phyloP scores from a whole-genome alignment of 1,140 invertebrate genomes.

The Zaprionus lachaisei region DNA sequence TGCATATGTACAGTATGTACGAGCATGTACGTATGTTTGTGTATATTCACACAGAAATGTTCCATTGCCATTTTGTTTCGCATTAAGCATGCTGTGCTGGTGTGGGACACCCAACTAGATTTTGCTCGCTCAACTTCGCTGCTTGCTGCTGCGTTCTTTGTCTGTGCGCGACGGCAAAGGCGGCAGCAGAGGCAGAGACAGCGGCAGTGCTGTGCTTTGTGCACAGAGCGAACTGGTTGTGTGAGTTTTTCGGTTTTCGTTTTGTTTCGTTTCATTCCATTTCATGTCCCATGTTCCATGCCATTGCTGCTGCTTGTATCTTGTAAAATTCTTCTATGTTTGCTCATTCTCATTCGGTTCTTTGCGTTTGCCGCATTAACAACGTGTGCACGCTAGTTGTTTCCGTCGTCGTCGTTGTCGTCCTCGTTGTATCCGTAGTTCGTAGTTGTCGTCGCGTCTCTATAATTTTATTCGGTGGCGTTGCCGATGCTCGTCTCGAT shows the following conservation, averaged over 20 bases:
- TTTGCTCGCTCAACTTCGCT: conserved; percentile 42
- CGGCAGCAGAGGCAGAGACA: background rate
- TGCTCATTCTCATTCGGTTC: conserved; percentile 75
- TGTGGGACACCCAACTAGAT: conserved; percentile 72
- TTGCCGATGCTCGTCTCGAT: conserved; percentile 27
- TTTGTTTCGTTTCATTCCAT: conserved; percentile 36
- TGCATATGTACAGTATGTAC: conserved; percentile 26
- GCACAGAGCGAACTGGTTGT: conserved; percentile 71
- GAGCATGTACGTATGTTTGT: conserved; percentile 4
- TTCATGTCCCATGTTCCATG: conserved; percentile 29
- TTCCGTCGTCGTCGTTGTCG: conserved; percentile 37
- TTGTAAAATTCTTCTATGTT: conserved; percentile 76
- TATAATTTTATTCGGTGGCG: conserved; percentile 39
- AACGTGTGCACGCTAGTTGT: conserved; percentile 55
- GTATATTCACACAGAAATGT: conserved; percentile 21
- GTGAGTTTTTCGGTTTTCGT: conserved; percentile 67
- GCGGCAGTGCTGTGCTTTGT: conserved; percentile 53
- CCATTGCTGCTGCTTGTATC: conserved; percentile 43
- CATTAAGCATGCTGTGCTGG: conserved; percentile 49
- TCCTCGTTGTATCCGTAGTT: conserved; percentile 32
- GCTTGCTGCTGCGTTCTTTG: conserved; percentile 53
- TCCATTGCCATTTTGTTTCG: conserved; percentile 70
- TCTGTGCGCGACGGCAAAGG: conserved; percentile 30
- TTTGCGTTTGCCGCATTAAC: conserved; percentile 77
- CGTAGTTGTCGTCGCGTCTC: conserved; percentile 34